Evolutionary conservation across 2,888 invertebrate genomes (phyloP).

Genomic region (Podotricha telesiphe): DNA sequence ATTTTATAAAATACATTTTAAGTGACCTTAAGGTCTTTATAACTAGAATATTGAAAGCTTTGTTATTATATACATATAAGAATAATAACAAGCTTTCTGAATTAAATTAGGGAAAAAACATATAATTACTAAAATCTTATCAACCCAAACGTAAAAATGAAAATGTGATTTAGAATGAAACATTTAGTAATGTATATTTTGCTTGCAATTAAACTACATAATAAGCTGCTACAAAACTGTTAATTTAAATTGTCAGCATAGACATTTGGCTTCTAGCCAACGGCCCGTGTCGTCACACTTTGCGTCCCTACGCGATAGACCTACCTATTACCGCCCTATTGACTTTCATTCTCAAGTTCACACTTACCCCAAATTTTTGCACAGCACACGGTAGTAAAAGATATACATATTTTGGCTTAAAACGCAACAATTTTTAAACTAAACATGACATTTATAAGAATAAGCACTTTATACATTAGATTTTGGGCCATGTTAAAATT

Average conservation of each 20-base stretch:
- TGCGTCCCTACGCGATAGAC: conserved; percentile 38
- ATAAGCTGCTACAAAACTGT: neutral
- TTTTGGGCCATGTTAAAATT: too few species aligned
- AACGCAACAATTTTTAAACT: neutral
- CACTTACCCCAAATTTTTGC: conserved; percentile 47
- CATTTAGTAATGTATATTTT: neutral
- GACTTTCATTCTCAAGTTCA: conserved; percentile 49
- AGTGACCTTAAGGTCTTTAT: neutral
- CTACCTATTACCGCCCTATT: conserved; percentile 50
- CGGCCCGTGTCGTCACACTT: conserved; percentile 19
- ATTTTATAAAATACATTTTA: too few species aligned
- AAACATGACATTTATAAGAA: neutral
- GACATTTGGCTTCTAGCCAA: conserved; percentile 38
- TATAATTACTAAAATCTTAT: too few species aligned
- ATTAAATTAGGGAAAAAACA: too few species aligned
- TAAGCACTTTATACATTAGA: too few species aligned
- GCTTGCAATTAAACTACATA: neutral
- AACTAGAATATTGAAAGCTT: neutral
- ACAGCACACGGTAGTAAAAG: neutral
- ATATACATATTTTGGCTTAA: neutral
- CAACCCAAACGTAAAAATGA: neutral
- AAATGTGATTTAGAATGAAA: neutral
- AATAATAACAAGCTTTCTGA: too few species aligned
- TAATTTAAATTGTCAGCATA: conserved; percentile 32
- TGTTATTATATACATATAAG: too few species aligned